Evolutionary conservation across 1,140 invertebrate species (phyloP).

Genomic region (Drosophila nikananu): DNA sequence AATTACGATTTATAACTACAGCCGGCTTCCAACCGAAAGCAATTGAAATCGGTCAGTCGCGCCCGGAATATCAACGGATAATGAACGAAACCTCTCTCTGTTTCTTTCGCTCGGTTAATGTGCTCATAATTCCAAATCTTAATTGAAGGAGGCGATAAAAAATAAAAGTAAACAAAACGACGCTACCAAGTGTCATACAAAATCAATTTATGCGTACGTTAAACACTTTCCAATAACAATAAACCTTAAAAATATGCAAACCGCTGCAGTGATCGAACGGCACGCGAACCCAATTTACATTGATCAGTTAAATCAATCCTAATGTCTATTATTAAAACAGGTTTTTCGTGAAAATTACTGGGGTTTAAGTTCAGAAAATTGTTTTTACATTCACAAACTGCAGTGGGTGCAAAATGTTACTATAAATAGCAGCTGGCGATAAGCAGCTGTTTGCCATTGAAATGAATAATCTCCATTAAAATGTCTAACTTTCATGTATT

Average conservation of each 20-base stretch:
- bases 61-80: constrained; percentile 40
- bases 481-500: constrained; percentile 12
- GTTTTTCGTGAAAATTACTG: constrained; percentile 9
- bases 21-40: constrained; percentile 45
- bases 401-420: background rate
- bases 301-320: background rate
- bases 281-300: background rate
- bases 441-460: constrained; percentile 41
- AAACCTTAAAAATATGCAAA: constrained; percentile 15
- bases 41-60: constrained; percentile 58
- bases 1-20: constrained; percentile 35
- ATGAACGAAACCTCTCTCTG: constrained; percentile 7
- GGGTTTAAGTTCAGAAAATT: background rate
- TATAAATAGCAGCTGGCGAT: constrained; percentile 26
- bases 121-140: constrained; percentile 28
- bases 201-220: constrained; percentile 14
- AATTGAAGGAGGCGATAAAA: constrained; percentile 32
- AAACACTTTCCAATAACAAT: constrained; percentile 3
- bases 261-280: constrained; percentile 7
- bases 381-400: background rate
- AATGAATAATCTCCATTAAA: constrained; percentile 9
- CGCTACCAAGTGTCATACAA: constrained; percentile 29
- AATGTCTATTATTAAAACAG: background rate
- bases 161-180: constrained; percentile 25
- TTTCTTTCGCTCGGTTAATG: constrained; percentile 10